Evolutionary conservation across 2,888 invertebrate genomes (phyloP), one percentile per base, ranked within the genome.

Genomic region (Lasioglossum oenotherae): DNA sequence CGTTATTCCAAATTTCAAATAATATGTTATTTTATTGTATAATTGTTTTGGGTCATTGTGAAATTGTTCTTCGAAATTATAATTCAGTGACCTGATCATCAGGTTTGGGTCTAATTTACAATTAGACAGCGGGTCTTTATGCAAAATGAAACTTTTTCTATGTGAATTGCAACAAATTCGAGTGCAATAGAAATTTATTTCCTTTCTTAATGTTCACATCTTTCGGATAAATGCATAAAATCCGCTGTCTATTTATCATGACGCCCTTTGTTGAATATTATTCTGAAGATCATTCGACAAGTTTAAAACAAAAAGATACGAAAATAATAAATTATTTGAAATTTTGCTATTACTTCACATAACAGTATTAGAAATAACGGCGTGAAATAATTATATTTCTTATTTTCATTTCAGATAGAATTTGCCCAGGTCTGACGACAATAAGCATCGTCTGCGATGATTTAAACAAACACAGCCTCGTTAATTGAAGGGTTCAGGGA

Each of bases 401-500:
- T 57, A n/a, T 57, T 57, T n/a, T n/a, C 57, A 57, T 57, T 57
- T 57, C n/a, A 57, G 49, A 53, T 53, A 23, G 23, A 12, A 57
- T n/a, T 57, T n/a, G 4, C 57, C n/a, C 57, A 57, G n/a, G 12
- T 4, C n/a, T n/a, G 57, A 57, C 57, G n/a, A n/a, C n/a, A n/a
- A 57, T n/a, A 87, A 88, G 81, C 85, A 85, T 87, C 76, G 77
- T 83, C 78, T 83, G 82, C 82, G 74, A 87, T 88, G 57, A 57
- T 57, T 57, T 87, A 91, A 91, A 88, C 86, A 92, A 91, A 89
- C 90, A 92, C 92, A 92, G 93, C 91, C 92, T 91, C 88, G 84
- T 88, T 90, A 92, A 92, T 93, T 91, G 91, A 92, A 91, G 91
- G 89, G 86, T 90, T 86, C 81, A 85, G 89, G 90, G 87, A 88